Conservation (phyloP, 2,797 vertebrate species). For the Oreortyx pictus region DNA sequence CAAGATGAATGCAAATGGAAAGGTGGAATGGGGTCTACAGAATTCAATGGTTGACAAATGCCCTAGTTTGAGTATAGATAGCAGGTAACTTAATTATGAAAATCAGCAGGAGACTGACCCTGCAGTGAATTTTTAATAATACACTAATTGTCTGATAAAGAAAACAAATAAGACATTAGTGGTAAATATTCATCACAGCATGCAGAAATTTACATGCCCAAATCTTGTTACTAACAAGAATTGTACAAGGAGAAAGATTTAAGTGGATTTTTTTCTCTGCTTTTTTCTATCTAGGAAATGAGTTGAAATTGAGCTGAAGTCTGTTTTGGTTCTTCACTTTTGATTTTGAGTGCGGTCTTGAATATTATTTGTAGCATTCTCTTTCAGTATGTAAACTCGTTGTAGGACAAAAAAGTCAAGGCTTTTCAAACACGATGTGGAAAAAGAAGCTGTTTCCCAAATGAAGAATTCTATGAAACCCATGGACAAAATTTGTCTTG, state of each 20-base stretch:
- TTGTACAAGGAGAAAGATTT: neutral
- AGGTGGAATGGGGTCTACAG: neutral
- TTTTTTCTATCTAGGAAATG: constrained; percentile 8
- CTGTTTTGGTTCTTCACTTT: constrained; percentile 32
- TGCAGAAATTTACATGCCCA: constrained; percentile 47
- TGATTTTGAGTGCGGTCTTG: constrained; percentile 39
- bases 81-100: constrained; percentile 70
- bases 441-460: neutral
- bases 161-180: constrained; percentile 73
- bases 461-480: neutral
- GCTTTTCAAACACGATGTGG: neutral
- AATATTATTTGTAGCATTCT: neutral
- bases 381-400: neutral
- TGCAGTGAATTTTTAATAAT: constrained; percentile 74
- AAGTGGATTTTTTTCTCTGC: neutral
- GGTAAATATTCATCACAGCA: constrained; percentile 61
- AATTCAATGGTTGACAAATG: constrained; percentile 20
- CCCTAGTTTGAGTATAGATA: constrained; percentile 27
- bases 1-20: neutral
- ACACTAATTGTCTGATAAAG: constrained; percentile 72
- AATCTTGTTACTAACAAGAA: constrained; percentile 30
- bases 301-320: constrained; percentile 47
- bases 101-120: constrained; percentile 71
- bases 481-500: neutral
- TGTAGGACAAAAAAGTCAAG: neutral